phyloP scores from a whole-genome alignment of 30 jellyfish, hydroid and myxozoan species.

The Nemopilema nomurai region DNA sequence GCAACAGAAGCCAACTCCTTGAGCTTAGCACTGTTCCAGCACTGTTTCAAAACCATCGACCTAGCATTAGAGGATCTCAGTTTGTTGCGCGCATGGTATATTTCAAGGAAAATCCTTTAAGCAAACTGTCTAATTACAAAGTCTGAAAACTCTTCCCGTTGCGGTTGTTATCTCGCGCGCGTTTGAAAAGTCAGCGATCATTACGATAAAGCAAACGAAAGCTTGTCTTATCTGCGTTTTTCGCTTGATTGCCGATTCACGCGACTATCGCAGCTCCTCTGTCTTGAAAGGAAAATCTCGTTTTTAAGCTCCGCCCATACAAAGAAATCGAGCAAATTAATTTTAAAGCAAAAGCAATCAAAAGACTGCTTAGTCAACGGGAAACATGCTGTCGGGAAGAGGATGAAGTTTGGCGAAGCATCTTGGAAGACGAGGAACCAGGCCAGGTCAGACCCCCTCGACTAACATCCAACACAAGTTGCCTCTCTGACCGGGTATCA shows the following conservation, averaged over 20 bases:
- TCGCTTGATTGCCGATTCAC: conserved; percentile 72
- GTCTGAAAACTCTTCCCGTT: conserved; percentile 58
- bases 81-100: neutral
- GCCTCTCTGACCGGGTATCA: neutral
- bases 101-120: neutral
- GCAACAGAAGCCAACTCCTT: too few species aligned
- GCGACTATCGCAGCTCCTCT: conserved; percentile 42
- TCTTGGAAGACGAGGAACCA: neutral
- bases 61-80: neutral
- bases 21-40: too few species aligned
- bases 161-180: conserved; percentile 54
- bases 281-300: conserved; percentile 35
- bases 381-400: neutral
- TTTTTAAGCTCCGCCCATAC: conserved; percentile 73
- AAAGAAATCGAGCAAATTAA: conserved; percentile 57
- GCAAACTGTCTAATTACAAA: conserved; percentile 35
- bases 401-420: neutral
- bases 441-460: neutral
- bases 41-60: neutral
- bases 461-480: neutral
- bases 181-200: conserved; percentile 58
- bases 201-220: conserved; percentile 48
- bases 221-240: conserved; percentile 45
- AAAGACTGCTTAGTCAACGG: conserved; percentile 27
- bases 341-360: conserved; percentile 31